These are phyloP conservation scores for Cerastoderma edule DNA, from an alignment of 2,888 invertebrate genomes.

Conservation along the genomic window DNA sequence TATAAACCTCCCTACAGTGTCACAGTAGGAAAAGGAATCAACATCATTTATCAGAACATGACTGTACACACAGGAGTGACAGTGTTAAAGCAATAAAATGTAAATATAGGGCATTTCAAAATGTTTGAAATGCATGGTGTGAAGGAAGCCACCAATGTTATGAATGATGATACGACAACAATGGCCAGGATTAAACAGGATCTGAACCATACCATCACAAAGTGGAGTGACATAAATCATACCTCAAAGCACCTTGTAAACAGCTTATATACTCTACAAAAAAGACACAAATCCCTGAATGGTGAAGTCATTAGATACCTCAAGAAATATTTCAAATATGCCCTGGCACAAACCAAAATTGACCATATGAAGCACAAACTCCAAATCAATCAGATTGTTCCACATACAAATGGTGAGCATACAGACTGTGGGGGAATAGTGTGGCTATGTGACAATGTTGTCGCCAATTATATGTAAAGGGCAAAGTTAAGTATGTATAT, in stretches of 20 bases:
- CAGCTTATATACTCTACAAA: conserved; percentile 31
- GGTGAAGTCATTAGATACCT: conserved; percentile 28
- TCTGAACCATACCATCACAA: too few species aligned
- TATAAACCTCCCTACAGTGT: too few species aligned
- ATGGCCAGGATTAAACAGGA: conserved; percentile 30
- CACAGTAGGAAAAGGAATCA: too few species aligned
- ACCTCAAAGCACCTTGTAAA: too few species aligned
- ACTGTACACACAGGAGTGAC: too few species aligned
- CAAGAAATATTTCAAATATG: conserved; percentile 40
- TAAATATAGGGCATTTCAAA: too few species aligned
- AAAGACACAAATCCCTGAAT: conserved; percentile 32
- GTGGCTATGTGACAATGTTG: conserved; percentile 10
- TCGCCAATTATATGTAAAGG: too few species aligned
- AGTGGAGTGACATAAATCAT: too few species aligned
- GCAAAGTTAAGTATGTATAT: too few species aligned
- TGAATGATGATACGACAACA: conserved; percentile 46
- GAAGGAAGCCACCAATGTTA: conserved; percentile 20
- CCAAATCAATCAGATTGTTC: conserved; percentile 12
- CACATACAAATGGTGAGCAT: conserved; percentile 35
- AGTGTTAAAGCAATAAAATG: too few species aligned
- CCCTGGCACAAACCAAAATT: conserved; percentile 30
- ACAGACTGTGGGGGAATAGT: conserved; percentile 17
- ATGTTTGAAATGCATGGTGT: conserved; percentile 31
- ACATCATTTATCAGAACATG: too few species aligned
- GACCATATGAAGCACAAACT: neutral